These are phyloP conservation scores for Camptogramma bilineatum DNA, from an alignment of 2,888 invertebrate genomes.

Conservation along the genomic window DNA sequence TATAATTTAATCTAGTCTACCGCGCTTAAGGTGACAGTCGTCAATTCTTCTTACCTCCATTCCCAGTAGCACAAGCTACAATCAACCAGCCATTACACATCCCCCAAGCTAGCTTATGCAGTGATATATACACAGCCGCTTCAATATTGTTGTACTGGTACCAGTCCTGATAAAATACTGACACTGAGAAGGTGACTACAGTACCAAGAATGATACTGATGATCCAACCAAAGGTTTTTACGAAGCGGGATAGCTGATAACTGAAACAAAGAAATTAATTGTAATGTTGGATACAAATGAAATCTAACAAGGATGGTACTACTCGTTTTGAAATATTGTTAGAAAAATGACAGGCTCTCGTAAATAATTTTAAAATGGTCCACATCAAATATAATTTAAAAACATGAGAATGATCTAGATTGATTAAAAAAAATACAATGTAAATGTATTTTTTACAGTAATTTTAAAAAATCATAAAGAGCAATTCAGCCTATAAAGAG, in stretches of 20 bases:
- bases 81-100: constrained; percentile 88
- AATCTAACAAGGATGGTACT: neutral
- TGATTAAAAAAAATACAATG: too few species aligned
- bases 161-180: constrained; percentile 87
- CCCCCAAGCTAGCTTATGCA: constrained; percentile 89
- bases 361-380: too few species aligned
- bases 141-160: constrained; percentile 85
- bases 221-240: constrained; percentile 70
- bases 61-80: constrained; percentile 88
- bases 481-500: too few species aligned
- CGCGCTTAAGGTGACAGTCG: neutral
- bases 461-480: too few species aligned
- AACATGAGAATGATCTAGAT: too few species aligned
- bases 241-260: constrained; percentile 63
- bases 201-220: constrained; percentile 75
- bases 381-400: too few species aligned
- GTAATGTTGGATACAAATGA: neutral
- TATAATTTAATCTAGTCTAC: too few species aligned
- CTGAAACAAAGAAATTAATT: constrained; percentile 51
- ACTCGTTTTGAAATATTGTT: neutral
- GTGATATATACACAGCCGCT: constrained; percentile 87
- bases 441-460: too few species aligned
- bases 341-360: too few species aligned
- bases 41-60: constrained; percentile 80
- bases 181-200: constrained; percentile 86